A percentile compares a stretch with the other conserved stretches of the same genome.
phyloP scores from a whole-genome alignment of 2,113 vertebrate species.

The Alces alces region DNA sequence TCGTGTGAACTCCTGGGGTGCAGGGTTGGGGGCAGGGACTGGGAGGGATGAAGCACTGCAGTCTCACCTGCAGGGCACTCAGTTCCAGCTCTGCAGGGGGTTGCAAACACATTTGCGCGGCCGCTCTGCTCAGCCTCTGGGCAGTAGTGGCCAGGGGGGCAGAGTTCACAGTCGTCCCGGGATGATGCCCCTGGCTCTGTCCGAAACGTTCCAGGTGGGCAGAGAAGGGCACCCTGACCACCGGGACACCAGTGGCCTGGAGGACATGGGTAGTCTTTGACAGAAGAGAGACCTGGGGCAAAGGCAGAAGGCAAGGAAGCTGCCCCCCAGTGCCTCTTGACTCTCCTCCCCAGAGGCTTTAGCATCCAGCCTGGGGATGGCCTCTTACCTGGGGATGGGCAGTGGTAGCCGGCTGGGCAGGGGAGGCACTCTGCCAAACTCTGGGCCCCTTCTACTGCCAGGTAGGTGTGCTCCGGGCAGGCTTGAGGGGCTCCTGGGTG shows the following conservation, averaged over 20 bases:
- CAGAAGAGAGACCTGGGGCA: conserved; percentile 81
- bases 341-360: not conserved
- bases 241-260: conserved; percentile 93
- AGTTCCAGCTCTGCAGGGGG: conserved; percentile 86
- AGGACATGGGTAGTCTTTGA: conserved; percentile 84
- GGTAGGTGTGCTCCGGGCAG: conserved; percentile 87
- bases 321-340: fast-evolving
- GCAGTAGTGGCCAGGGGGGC: conserved; percentile 86
- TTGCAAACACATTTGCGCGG: conserved; percentile 82
- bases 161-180: conserved; percentile 83
- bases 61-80: conserved; percentile 87
- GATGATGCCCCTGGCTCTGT: conserved; percentile 83
- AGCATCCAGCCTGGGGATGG: fast-evolving
- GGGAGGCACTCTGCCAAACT: conserved; percentile 84
- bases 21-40: not conserved
- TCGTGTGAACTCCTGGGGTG: not conserved
- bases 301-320: not conserved
- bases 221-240: conserved; percentile 80
- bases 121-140: conserved; percentile 81
- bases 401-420: conserved; percentile 86
- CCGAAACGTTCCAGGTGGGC: conserved; percentile 88
- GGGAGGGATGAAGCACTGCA: not conserved
- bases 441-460: conserved; percentile 78
- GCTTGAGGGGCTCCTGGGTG: conserved; percentile 76
- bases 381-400: conserved; percentile 82